Evolutionary conservation across 2,113 vertebrate genomes (phyloP).

Genomic region (Seriola quinqueradiata): DNA sequence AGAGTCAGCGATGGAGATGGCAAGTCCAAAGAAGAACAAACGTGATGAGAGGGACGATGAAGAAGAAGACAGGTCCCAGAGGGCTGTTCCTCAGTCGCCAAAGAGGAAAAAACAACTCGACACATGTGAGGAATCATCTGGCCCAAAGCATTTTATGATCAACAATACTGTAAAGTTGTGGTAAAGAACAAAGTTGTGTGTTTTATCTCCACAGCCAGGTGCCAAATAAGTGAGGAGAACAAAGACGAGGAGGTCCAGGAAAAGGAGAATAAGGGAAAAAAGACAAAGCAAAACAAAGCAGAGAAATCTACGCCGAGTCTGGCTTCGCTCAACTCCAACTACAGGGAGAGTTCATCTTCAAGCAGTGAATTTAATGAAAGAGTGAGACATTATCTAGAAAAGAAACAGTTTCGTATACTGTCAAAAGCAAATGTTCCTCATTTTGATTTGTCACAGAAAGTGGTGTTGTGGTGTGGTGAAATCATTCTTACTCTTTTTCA

Average conservation of each 20-base stretch:
- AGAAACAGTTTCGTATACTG: background rate
- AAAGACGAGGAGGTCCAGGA: slow-evolving; percentile 71
- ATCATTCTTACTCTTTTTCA: background rate
- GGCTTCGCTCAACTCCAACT: slow-evolving; percentile 83
- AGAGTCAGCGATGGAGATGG: slow-evolving; percentile 55
- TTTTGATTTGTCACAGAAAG: background rate
- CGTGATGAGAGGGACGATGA: slow-evolving; percentile 62
- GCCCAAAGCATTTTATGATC: background rate
- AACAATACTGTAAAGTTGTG: background rate
- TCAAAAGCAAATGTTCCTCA: no score
- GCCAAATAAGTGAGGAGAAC: slow-evolving; percentile 82
- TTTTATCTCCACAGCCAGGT: slow-evolving; percentile 67
- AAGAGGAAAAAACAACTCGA: slow-evolving; percentile 74
- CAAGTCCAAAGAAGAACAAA: slow-evolving; percentile 55
- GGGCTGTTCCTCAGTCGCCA: slow-evolving; percentile 47
- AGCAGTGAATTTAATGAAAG: slow-evolving; percentile 72
- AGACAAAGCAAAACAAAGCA: slow-evolving; percentile 53
- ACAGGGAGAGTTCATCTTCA: slow-evolving; percentile 75
- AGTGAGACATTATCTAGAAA: slow-evolving; percentile 59
- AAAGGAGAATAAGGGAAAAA: slow-evolving; percentile 63
- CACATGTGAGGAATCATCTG: slow-evolving; percentile 66
- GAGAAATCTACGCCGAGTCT: slow-evolving; percentile 68
- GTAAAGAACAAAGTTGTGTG: background rate
- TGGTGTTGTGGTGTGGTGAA: background rate
- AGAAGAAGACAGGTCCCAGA: slow-evolving; percentile 46